Evolutionary conservation across 2,888 invertebrate genomes (phyloP).

Genomic region (Yponomeuta evonymella): DNA sequence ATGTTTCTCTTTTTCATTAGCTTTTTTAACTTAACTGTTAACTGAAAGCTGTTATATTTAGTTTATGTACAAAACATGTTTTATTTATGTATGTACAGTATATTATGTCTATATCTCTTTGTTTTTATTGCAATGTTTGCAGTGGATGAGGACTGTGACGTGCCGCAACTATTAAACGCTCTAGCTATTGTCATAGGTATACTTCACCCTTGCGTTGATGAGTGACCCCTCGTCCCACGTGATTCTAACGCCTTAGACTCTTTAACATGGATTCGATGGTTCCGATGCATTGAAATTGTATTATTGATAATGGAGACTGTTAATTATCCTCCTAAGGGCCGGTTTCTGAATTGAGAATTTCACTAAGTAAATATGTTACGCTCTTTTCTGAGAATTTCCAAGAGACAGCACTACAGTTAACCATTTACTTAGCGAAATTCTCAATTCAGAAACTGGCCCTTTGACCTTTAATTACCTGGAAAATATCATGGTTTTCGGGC

Average conservation of each 20-base stretch:
- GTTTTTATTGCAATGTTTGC: slow-evolving; percentile 53
- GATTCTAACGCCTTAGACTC: not conserved
- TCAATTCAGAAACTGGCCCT: no score
- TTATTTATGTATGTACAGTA: slow-evolving; percentile 23
- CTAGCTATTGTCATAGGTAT: slow-evolving; percentile 82
- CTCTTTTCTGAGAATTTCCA: no score
- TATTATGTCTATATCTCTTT: slow-evolving; percentile 11
- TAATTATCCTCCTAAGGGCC: no score
- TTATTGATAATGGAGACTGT: not conserved
- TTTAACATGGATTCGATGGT: not conserved
- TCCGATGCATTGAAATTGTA: not conserved
- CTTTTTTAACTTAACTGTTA: no score
- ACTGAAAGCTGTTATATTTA: no score
- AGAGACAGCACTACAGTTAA: no score
- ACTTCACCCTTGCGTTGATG: slow-evolving; percentile 43
- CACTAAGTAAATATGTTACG: no score
- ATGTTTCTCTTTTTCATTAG: no score
- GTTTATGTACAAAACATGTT: not conserved
- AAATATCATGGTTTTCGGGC: no score
- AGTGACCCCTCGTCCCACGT: slow-evolving; percentile 28
- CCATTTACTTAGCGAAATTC: no score
- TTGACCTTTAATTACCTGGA: no score
- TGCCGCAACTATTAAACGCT: slow-evolving; percentile 83
- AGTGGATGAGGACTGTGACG: slow-evolving; percentile 82
- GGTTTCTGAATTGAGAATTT: no score